Evolutionary conservation across 1,140 invertebrate genomes (phyloP).

Genomic region (Aphaenogaster floridana): DNA sequence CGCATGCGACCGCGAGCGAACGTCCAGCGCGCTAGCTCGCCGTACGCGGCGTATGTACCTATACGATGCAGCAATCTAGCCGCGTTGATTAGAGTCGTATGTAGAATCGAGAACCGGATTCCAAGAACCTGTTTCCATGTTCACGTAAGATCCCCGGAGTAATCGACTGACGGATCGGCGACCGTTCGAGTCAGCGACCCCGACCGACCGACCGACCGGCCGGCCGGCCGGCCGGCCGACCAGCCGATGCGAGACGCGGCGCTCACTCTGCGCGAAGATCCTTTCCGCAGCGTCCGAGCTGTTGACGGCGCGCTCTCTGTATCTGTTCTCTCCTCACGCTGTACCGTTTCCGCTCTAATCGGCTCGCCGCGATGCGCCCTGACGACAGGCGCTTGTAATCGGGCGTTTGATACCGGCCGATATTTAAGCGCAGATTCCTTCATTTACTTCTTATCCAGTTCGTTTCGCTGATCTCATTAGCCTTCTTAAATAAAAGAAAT

Average conservation of each 20-base stretch:
- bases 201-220: constrained; percentile 78
- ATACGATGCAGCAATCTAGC: constrained; percentile 87
- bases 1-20: constrained; percentile 60
- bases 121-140: constrained; percentile 88
- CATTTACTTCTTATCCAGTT: neutral
- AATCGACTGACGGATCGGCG: constrained; percentile 87
- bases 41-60: constrained; percentile 69
- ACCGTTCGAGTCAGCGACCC: constrained; percentile 87
- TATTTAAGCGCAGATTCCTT: neutral
- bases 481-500: neutral
- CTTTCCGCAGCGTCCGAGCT: constrained; percentile 54
- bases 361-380: constrained; percentile 7
- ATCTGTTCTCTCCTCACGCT: constrained; percentile 58
- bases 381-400: constrained; percentile 3
- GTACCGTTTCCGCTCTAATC: constrained; percentile 52
- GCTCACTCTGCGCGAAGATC: constrained; percentile 69
- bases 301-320: constrained; percentile 55
- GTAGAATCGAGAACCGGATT: constrained; percentile 88
- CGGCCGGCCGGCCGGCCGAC: constrained; percentile 34
- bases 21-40: constrained; percentile 56
- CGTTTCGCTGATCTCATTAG: neutral
- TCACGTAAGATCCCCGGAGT: constrained; percentile 87
- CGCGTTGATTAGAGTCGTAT: constrained; percentile 87
- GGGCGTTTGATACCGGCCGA: neutral
- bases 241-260: constrained; percentile 65